Evolutionary conservation across 2,113 vertebrate species (phyloP).

Genomic region (Petromus typicus): DNA sequence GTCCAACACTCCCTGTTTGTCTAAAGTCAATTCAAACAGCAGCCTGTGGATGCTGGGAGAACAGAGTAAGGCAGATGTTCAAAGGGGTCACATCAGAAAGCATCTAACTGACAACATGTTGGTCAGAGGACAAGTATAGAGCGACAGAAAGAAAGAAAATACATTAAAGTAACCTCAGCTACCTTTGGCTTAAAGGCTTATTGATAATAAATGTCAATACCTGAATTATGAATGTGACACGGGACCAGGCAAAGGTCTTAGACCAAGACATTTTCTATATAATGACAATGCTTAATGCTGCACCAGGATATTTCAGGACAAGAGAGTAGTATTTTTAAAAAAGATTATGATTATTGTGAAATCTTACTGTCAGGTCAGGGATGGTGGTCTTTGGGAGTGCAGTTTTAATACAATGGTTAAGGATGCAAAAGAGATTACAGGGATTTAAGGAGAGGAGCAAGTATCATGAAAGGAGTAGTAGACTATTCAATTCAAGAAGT

Average conservation of each 20-base stretch:
- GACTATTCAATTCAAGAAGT: conserved; percentile 38
- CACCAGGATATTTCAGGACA: background rate
- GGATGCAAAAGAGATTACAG: conserved; percentile 1
- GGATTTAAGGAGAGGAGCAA: background rate
- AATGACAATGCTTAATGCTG: background rate
- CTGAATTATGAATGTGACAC: background rate
- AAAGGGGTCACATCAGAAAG: background rate
- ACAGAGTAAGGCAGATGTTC: background rate
- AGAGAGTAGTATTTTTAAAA: background rate
- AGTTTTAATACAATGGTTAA: conserved; percentile 43
- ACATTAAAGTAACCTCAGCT: background rate
- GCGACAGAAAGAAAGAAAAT: background rate
- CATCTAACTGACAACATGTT: background rate
- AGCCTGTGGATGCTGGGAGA: background rate
- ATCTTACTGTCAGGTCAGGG: background rate
- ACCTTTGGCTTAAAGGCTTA: conserved; percentile 19
- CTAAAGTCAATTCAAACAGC: background rate
- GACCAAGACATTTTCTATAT: background rate
- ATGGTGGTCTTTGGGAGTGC: conserved; percentile 35
- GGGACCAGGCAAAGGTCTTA: background rate
- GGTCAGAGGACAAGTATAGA: background rate
- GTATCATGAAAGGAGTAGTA: conserved; percentile 13
- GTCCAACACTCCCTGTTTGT: background rate
- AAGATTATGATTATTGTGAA: conserved; percentile 17
- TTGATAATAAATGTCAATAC: conserved; percentile 1